Evolutionary conservation across 1,140 invertebrate species (phyloP), one percentile per base, ranked within the genome.

Genomic region (Brachionus plicatilis): DNA sequence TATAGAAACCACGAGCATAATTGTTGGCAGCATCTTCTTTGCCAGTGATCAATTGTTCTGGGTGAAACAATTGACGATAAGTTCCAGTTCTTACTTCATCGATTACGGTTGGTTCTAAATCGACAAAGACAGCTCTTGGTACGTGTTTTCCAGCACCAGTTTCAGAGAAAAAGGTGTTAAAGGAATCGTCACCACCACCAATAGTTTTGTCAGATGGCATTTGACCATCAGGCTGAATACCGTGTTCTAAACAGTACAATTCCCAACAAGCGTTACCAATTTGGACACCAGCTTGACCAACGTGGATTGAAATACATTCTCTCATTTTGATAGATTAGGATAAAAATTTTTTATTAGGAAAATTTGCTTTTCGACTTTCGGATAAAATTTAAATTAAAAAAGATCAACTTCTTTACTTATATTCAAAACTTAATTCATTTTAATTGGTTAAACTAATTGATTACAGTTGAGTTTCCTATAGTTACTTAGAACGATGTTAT

Each of bases 81-180:
- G 86, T 85, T 12, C 88, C 88, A 60, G 87, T 89, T 29, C 88
- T 72, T 7, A 90, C 87, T 85, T 91, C 90, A 86, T 90, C 89
- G 84, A 95, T 93, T n/a, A 94, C 94, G 12, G 93, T 94, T 41
- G 94, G 94, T 85, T 95, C 94, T 84, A 94, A 90, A 87, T 95
- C 94, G 6, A 95, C 91, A 91, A 95, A 93, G 1, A 95, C 91
- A 7, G 94, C 92, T 53, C 94, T 91, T 7, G 94, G 94, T 60
- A 94, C 92, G 86, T 93, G 92, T 86, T 93, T 93, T 3, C 92
- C 91, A 50, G 91, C 90, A 24, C 93, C 93, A 56, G 94, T 96
- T 89, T 96, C 95, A 86, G 93, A 94, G 91, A 95, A 95, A 89
- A 95, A 95, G 7, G 94, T 95, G 88, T 94, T 94, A 90, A 95